These are phyloP conservation scores for Myotis davidii DNA, from an alignment of 2,113 vertebrate species.

Conservation along the genomic window DNA sequence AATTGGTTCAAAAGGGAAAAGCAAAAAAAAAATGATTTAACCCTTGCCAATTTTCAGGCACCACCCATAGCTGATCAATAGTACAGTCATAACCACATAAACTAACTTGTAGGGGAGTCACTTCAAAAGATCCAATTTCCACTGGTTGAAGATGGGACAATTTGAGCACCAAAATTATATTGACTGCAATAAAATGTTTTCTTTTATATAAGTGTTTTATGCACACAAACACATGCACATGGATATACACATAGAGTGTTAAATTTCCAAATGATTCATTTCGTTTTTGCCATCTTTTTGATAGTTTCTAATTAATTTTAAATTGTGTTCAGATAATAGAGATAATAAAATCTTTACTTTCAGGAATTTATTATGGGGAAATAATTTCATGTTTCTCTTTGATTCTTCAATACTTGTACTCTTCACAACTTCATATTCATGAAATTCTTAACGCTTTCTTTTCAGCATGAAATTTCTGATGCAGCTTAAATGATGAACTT, in stretches of 20 bases:
- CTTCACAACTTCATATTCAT: constrained; percentile 1
- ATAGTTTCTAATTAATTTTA: background rate
- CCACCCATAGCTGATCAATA: background rate
- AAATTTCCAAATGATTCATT: background rate
- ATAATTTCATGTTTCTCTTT: background rate
- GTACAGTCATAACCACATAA: background rate
- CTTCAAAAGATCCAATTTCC: background rate
- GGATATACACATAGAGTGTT: background rate
- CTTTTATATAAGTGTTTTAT: background rate
- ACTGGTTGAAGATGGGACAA: background rate
- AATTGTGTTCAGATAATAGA: background rate
- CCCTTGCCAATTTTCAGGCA: background rate
- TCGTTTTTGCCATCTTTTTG: constrained; percentile 12
- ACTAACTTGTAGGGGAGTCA: background rate
- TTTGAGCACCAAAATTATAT: background rate
- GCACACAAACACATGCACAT: background rate
- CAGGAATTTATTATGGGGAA: background rate
- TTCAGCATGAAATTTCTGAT: constrained; percentile 25
- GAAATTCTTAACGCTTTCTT: constrained; percentile 14
- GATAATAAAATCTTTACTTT: background rate
- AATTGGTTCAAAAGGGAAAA: background rate
- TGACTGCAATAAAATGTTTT: background rate
- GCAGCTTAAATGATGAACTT: constrained; percentile 6
- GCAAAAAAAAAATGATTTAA: background rate
- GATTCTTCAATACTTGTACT: constrained; percentile 25